Conservation (phyloP, 2,113 vertebrate species). For the Rhinopithecus roxellana region DNA sequence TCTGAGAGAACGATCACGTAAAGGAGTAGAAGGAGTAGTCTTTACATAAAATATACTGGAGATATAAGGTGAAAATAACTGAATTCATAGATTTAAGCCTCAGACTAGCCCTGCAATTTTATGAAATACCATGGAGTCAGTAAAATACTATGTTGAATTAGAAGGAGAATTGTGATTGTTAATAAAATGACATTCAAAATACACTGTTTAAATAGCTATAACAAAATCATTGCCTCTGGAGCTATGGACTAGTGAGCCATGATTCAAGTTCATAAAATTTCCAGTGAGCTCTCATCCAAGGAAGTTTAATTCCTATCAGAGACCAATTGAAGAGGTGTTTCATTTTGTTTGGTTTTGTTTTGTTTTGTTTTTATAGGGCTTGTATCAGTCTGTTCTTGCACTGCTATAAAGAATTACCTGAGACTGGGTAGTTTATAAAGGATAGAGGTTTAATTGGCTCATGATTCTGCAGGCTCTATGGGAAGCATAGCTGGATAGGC, state of each 20-base stretch:
- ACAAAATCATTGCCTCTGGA: constrained; percentile 43
- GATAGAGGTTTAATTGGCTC: too few relatives aligned
- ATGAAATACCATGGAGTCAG: background rate
- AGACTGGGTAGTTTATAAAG: too few relatives aligned
- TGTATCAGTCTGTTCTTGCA: too few relatives aligned
- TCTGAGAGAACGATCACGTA: constrained; percentile 22
- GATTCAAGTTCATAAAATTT: constrained; percentile 58
- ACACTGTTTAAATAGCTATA: constrained; percentile 59
- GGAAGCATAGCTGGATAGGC: too few relatives aligned
- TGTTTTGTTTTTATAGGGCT: background rate
- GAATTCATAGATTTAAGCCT: constrained; percentile 17
- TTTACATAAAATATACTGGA: constrained; percentile 16
- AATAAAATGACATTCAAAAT: constrained; percentile 58
- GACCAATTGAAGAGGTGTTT: constrained; percentile 11
- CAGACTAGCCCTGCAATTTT: background rate
- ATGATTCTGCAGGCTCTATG: too few relatives aligned
- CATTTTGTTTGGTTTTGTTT: constrained; percentile 21
- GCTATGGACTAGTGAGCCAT: constrained; percentile 1
- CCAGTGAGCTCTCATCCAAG: constrained; percentile 46
- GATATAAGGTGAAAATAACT: background rate
- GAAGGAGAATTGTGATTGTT: constrained; percentile 49
- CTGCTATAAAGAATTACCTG: too few relatives aligned
- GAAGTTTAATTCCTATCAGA: background rate
- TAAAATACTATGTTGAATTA: constrained; percentile 57
- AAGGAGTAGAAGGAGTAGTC: background rate